These are phyloP conservation scores for Chelon auratus DNA, from an alignment of 2,797 vertebrate genomes.

Conservation along the genomic window DNA sequence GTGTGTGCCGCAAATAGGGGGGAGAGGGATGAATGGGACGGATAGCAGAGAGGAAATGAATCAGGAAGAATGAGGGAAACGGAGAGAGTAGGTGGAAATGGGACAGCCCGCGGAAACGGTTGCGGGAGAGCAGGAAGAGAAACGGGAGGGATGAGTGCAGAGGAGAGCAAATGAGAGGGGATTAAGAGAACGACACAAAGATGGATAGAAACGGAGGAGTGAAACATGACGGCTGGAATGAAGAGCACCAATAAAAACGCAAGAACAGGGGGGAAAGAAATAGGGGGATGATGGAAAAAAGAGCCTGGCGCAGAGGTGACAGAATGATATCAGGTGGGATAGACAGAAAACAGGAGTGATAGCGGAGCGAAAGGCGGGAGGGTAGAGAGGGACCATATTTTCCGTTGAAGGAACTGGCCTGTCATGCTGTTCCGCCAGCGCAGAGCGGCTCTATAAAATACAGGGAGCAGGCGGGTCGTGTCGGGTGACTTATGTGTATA, in stretches of 20 bases:
- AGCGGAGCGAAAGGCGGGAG: slow-evolving; percentile 72
- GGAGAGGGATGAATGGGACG: slow-evolving; percentile 62
- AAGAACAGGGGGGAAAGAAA: slow-evolving; percentile 66
- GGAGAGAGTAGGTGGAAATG: slow-evolving; percentile 73
- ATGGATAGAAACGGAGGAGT: slow-evolving; percentile 80
- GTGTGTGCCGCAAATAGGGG: slow-evolving; percentile 44
- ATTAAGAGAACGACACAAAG: slow-evolving; percentile 80
- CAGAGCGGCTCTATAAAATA: slow-evolving; percentile 88
- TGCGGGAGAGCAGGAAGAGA: slow-evolving; percentile 49
- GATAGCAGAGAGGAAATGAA: slow-evolving; percentile 70
- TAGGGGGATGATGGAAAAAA: slow-evolving; percentile 74
- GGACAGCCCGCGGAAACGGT: slow-evolving; percentile 54
- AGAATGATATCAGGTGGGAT: slow-evolving; percentile 82
- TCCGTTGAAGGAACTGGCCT: slow-evolving; percentile 88
- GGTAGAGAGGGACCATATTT: slow-evolving; percentile 84
- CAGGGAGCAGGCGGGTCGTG: slow-evolving; percentile 79
- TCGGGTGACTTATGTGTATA: slow-evolving; percentile 89
- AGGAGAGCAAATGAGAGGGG: slow-evolving; percentile 77
- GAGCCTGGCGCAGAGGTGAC: slow-evolving; percentile 73
- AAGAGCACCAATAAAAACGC: slow-evolving; percentile 78
- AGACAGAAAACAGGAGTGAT: slow-evolving; percentile 82
- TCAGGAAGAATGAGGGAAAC: slow-evolving; percentile 73
- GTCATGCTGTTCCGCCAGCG: slow-evolving; percentile 87
- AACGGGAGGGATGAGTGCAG: slow-evolving; percentile 62
- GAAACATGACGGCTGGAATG: slow-evolving; percentile 78